Evolutionary conservation across 2,888 invertebrate species (phyloP).

Genomic region (Drosophila neotestacea): DNA sequence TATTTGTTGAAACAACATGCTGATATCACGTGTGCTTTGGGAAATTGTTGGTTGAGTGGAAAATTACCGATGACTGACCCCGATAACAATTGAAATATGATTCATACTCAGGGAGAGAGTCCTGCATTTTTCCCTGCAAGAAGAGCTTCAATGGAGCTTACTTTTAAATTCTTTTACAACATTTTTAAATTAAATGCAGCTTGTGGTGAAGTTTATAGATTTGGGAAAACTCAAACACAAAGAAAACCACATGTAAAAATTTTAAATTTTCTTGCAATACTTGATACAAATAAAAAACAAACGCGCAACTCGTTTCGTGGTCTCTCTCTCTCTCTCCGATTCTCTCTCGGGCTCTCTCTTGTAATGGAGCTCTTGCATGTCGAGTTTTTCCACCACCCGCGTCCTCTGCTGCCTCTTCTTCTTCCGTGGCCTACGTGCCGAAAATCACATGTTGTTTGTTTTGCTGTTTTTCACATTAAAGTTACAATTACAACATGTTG

Average conservation of each 20-base stretch:
- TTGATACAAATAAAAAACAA: neutral
- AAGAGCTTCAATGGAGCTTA: neutral
- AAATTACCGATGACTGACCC: slow-evolving; percentile 46
- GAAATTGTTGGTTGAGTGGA: slow-evolving; percentile 42
- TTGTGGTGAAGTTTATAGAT: neutral
- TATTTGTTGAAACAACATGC: slow-evolving; percentile 14
- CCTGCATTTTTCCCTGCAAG: slow-evolving; percentile 13
- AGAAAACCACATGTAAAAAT: slow-evolving; percentile 7
- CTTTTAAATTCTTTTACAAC: neutral
- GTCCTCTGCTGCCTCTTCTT: slow-evolving; percentile 28
- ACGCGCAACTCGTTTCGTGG: slow-evolving; percentile 39
- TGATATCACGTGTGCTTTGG: slow-evolving; percentile 34
- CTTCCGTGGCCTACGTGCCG: slow-evolving; percentile 71
- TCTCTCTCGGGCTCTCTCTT: slow-evolving; percentile 14
- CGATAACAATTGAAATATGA: slow-evolving; percentile 27
- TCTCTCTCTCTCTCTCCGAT: slow-evolving; percentile 11
- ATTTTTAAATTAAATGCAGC: slow-evolving; percentile 17
- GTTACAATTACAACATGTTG: slow-evolving; percentile 39
- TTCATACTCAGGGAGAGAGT: slow-evolving; percentile 21
- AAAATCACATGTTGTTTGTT: slow-evolving; percentile 79
- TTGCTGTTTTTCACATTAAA: slow-evolving; percentile 56
- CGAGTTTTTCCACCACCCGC: slow-evolving; percentile 64
- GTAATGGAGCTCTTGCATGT: slow-evolving; percentile 20
- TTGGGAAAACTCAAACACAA: neutral
- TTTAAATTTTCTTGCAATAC: slow-evolving; percentile 13